phyloP scores from a whole-genome alignment of 1,140 invertebrate species.

The Neuroterus valhalla region DNA sequence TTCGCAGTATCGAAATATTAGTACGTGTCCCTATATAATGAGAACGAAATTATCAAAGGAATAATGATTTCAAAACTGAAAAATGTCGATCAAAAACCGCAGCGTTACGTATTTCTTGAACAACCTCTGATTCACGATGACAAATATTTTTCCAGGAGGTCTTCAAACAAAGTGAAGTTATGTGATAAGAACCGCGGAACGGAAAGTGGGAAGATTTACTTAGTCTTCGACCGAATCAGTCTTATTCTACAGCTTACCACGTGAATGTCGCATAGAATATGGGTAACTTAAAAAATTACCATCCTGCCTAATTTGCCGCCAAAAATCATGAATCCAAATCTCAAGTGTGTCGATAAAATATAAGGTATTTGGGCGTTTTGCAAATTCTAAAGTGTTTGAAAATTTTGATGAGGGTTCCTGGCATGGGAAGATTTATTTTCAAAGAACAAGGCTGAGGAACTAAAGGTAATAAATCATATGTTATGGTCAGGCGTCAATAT shows the following conservation, averaged over 20 bases:
- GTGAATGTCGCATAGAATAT: background rate
- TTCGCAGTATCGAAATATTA: too few relatives aligned
- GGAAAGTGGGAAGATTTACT: background rate
- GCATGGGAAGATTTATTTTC: background rate
- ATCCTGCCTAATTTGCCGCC: background rate
- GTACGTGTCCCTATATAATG: too few relatives aligned
- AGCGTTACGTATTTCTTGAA: too few relatives aligned
- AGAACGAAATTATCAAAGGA: too few relatives aligned
- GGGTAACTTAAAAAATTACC: conserved; percentile 10
- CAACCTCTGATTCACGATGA: too few relatives aligned
- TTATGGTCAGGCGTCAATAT: background rate
- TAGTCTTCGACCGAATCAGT: background rate
- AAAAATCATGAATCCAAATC: conserved; percentile 13
- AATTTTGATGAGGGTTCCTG: background rate
- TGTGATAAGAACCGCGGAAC: background rate
- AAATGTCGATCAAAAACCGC: too few relatives aligned
- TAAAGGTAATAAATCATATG: background rate
- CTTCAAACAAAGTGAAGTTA: background rate
- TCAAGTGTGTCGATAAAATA: conserved; percentile 16
- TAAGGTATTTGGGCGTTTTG: conserved; percentile 1
- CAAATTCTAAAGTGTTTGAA: conserved; percentile 1
- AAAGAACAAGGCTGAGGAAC: background rate
- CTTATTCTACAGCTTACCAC: background rate
- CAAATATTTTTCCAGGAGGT: too few relatives aligned
- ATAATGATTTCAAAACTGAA: too few relatives aligned